These are phyloP conservation scores for Drosophila gunungcola DNA, from an alignment of 1,140 invertebrate species.

Conservation along the genomic window DNA sequence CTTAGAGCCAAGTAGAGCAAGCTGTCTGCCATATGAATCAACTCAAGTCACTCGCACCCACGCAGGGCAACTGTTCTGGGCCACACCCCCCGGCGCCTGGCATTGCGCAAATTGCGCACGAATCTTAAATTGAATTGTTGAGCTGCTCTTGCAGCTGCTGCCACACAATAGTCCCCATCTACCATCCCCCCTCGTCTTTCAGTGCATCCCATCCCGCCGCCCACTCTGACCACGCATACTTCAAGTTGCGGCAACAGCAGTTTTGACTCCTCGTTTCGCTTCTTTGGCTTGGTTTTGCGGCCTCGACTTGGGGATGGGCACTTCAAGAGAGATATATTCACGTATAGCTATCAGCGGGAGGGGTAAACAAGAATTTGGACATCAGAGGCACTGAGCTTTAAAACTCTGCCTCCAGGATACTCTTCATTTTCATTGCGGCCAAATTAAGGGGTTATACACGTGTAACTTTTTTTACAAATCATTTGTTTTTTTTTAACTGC, in stretches of 20 bases:
- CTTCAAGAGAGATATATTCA: slow-evolving; percentile 15
- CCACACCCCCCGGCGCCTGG: slow-evolving; percentile 30
- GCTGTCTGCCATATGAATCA: slow-evolving; percentile 77
- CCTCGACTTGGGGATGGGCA: slow-evolving; percentile 18
- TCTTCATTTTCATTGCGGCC: not conserved
- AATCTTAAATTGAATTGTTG: slow-evolving; percentile 83
- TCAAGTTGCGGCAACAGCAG: slow-evolving; percentile 68
- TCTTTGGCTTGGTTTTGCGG: slow-evolving; percentile 13
- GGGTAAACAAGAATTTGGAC: slow-evolving; percentile 15
- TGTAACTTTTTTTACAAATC: too few species aligned
- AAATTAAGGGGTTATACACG: too few species aligned
- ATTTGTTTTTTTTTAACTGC: too few species aligned
- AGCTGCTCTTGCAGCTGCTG: slow-evolving; percentile 53
- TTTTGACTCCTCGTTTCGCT: slow-evolving; percentile 35
- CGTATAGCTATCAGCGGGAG: slow-evolving; percentile 5
- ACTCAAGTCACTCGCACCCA: slow-evolving; percentile 59
- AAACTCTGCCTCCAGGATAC: not conserved
- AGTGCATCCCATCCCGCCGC: not conserved
- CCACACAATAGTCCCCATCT: slow-evolving; percentile 36
- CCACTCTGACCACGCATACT: slow-evolving; percentile 62
- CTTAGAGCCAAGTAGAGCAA: slow-evolving; percentile 38
- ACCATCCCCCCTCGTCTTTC: not conserved
- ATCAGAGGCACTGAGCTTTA: not conserved
- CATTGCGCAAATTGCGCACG: slow-evolving; percentile 77
- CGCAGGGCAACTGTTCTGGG: slow-evolving; percentile 31